Evolutionary conservation across 2,113 vertebrate species (phyloP).

Genomic region (Chamaea fasciata): DNA sequence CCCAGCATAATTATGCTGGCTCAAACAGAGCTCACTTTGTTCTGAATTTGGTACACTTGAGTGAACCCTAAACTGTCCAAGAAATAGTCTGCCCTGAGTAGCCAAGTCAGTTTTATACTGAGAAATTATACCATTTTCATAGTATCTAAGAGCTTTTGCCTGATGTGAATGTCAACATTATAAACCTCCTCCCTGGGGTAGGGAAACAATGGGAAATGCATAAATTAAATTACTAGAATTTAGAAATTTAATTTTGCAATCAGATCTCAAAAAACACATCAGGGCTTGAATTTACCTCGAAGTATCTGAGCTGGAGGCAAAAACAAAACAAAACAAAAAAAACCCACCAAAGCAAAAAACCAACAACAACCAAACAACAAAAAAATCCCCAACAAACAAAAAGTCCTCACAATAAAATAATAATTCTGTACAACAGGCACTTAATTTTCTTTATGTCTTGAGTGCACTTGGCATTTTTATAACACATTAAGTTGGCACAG

Average conservation of each 20-base stretch:
- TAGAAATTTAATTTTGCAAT: background rate
- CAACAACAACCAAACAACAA: background rate
- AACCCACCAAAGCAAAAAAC: background rate
- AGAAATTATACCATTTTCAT: background rate
- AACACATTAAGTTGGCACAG: background rate
- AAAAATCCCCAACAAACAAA: background rate
- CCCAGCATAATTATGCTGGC: background rate
- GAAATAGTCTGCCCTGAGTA: background rate
- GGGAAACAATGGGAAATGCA: fast-evolving
- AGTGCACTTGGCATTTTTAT: background rate
- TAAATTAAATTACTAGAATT: background rate
- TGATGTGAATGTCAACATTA: background rate
- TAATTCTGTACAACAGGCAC: background rate
- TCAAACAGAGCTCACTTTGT: background rate
- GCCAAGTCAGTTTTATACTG: background rate
- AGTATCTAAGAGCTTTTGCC: background rate
- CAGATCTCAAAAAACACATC: background rate
- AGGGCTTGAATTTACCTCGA: background rate
- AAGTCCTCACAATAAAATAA: background rate
- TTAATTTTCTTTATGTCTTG: background rate
- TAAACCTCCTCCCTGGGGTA: background rate
- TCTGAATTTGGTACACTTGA: background rate
- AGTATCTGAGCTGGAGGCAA: background rate
- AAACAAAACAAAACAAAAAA: background rate
- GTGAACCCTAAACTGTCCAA: background rate